Evolutionary conservation across 2,888 invertebrate genomes (phyloP).

Genomic region (Nowickia ferox): DNA sequence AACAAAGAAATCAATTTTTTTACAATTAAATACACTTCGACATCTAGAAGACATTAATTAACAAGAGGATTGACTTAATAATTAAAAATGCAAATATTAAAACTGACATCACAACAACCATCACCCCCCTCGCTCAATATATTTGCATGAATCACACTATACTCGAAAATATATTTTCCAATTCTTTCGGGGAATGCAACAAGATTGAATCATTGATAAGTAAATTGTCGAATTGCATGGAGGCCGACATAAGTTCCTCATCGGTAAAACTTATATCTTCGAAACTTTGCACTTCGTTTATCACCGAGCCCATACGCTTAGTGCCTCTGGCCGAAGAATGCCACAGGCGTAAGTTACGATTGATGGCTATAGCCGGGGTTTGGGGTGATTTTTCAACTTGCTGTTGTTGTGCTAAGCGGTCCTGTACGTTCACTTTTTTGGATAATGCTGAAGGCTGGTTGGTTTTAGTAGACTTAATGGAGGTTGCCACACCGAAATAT

Average conservation of each 20-base stretch:
- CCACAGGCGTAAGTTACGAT: slow-evolving; percentile 75
- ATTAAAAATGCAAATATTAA: slow-evolving; percentile 32
- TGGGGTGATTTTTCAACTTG: neutral
- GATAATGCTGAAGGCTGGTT: neutral
- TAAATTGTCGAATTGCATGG: slow-evolving; percentile 76
- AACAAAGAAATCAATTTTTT: slow-evolving; percentile 18
- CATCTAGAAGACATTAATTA: slow-evolving; percentile 21
- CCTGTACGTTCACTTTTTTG: slow-evolving; percentile 21
- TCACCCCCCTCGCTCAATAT: neutral
- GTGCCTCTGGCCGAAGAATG: slow-evolving; percentile 28
- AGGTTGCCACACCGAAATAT: slow-evolving; percentile 78
- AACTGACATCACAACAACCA: slow-evolving; percentile 14
- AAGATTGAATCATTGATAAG: slow-evolving; percentile 29
- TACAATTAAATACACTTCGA: neutral
- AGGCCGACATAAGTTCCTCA: slow-evolving; percentile 78
- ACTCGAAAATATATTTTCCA: slow-evolving; percentile 79
- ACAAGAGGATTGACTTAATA: slow-evolving; percentile 16
- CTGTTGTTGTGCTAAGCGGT: neutral
- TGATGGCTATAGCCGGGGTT: slow-evolving; percentile 72
- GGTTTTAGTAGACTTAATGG: neutral
- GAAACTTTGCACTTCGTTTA: slow-evolving; percentile 74
- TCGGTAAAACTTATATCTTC: slow-evolving; percentile 80
- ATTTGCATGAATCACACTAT: slow-evolving; percentile 72
- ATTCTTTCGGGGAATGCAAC: slow-evolving; percentile 33
- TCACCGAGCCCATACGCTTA: slow-evolving; percentile 38